Evolutionary conservation across 2,797 vertebrate genomes (phyloP).

Genomic region (Caiman crocodilus): DNA sequence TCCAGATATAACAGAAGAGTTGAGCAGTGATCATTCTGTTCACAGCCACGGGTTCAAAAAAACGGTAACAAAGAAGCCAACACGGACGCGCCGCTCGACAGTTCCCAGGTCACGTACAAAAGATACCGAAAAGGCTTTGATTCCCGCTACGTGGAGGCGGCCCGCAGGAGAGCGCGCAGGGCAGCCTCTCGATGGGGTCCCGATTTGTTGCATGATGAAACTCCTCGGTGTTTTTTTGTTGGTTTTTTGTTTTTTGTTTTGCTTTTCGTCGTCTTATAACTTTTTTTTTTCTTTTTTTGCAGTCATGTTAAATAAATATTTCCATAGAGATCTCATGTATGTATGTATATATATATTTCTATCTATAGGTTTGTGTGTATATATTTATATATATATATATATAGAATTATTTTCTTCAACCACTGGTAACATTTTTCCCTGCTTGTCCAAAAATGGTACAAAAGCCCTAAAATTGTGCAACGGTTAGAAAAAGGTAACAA

Average conservation of each 20-base stretch:
- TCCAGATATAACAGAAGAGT: slow-evolving; percentile 70
- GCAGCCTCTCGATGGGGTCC: slow-evolving; percentile 43
- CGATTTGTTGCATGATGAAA: slow-evolving; percentile 59
- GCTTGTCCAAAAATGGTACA: slow-evolving; percentile 72
- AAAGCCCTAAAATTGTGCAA: slow-evolving; percentile 79
- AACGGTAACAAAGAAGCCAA: slow-evolving; percentile 74
- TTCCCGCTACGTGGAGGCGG: slow-evolving; percentile 26
- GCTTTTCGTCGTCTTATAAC: slow-evolving; percentile 60
- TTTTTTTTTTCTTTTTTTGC: slow-evolving; percentile 61
- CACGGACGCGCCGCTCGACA: slow-evolving; percentile 71
- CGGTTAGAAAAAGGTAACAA: slow-evolving; percentile 71
- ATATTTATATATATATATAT: slow-evolving; percentile 67
- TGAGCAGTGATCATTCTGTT: slow-evolving; percentile 83
- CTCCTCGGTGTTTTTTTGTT: slow-evolving; percentile 21
- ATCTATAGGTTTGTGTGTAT: slow-evolving; percentile 64
- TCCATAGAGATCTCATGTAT: slow-evolving; percentile 74
- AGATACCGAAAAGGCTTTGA: slow-evolving; percentile 64
- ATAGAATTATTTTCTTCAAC: slow-evolving; percentile 56
- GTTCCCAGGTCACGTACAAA: slow-evolving; percentile 60
- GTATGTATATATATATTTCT: slow-evolving; percentile 53
- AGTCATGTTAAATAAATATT: slow-evolving; percentile 77
- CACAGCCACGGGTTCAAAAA: slow-evolving; percentile 77
- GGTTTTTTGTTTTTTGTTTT: not conserved
- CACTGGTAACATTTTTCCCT: slow-evolving; percentile 73
- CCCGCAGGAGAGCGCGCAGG: slow-evolving; percentile 41